These are phyloP conservation scores for Gasteruption jaculator DNA, from an alignment of 2,888 invertebrate species.

Conservation along the genomic window DNA sequence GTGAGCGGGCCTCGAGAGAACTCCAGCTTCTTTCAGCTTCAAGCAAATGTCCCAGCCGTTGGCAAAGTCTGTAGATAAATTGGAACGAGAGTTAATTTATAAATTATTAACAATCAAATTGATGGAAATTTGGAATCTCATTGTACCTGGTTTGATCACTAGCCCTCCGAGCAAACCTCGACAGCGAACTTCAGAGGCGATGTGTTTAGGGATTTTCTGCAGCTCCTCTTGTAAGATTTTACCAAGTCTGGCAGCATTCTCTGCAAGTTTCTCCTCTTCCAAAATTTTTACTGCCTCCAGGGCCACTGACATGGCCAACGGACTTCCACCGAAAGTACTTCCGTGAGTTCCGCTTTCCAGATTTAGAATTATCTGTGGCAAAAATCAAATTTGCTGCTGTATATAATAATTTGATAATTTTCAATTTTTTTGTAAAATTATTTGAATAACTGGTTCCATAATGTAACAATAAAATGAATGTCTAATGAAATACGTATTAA, in stretches of 20 bases:
- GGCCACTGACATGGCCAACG: slow-evolving; percentile 71
- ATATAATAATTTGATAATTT: not conserved
- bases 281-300: slow-evolving; percentile 70
- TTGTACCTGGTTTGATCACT: slow-evolving; percentile 63
- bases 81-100: not conserved
- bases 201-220: slow-evolving; percentile 59
- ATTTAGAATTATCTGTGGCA: slow-evolving; percentile 37
- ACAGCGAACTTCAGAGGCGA: slow-evolving; percentile 66
- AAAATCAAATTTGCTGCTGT: slow-evolving; percentile 1
- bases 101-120: not conserved
- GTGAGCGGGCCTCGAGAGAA: slow-evolving; percentile 70
- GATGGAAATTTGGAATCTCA: not conserved
- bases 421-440: not conserved
- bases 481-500: no score
- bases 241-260: slow-evolving; percentile 70
- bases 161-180: slow-evolving; percentile 76
- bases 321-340: slow-evolving; percentile 83
- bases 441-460: not conserved
- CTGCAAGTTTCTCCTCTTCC: slow-evolving; percentile 70
- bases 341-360: slow-evolving; percentile 61
- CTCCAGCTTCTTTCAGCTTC: slow-evolving; percentile 61
- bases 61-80: slow-evolving; percentile 53
- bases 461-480: slow-evolving; percentile 4
- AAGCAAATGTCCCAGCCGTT: slow-evolving; percentile 67
- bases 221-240: slow-evolving; percentile 62